Conservation (phyloP, 2,797 vertebrate species). For the Okamejei kenojei region DNA sequence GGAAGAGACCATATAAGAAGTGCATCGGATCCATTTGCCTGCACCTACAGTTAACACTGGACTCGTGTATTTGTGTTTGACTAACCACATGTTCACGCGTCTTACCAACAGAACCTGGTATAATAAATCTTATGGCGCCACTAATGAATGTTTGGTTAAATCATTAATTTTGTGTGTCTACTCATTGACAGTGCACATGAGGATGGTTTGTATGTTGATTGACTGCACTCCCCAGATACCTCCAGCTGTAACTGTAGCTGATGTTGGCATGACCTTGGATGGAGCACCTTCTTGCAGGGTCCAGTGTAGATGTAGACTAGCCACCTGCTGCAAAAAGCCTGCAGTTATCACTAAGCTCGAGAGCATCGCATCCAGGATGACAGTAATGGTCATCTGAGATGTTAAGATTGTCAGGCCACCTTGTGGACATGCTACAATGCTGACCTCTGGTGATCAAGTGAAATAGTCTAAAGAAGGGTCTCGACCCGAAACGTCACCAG, state of each 20-base stretch:
- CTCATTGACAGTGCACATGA: neutral
- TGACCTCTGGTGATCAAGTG: conserved; percentile 1
- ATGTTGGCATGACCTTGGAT: neutral
- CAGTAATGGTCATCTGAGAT: neutral
- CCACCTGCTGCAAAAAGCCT: neutral
- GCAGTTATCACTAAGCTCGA: neutral
- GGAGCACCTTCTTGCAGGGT: neutral
- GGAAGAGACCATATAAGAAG: neutral
- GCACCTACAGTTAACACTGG: neutral
- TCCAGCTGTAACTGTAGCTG: neutral
- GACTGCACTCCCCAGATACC: neutral
- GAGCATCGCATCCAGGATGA: neutral
- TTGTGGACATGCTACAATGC: neutral
- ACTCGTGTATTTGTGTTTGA: too few relatives aligned
- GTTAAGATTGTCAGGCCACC: neutral
- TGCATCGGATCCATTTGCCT: neutral
- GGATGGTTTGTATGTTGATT: neutral
- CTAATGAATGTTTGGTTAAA: neutral
- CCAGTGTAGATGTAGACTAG: neutral
- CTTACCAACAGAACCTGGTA: neutral
- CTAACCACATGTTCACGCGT: neutral
- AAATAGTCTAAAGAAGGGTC: neutral
- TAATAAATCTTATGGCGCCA: neutral
- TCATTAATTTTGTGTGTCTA: neutral
- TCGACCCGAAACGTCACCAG: too few relatives aligned